Conservation (phyloP, 2,113 vertebrate genomes). For the Brachypodius melanocephalos region DNA sequence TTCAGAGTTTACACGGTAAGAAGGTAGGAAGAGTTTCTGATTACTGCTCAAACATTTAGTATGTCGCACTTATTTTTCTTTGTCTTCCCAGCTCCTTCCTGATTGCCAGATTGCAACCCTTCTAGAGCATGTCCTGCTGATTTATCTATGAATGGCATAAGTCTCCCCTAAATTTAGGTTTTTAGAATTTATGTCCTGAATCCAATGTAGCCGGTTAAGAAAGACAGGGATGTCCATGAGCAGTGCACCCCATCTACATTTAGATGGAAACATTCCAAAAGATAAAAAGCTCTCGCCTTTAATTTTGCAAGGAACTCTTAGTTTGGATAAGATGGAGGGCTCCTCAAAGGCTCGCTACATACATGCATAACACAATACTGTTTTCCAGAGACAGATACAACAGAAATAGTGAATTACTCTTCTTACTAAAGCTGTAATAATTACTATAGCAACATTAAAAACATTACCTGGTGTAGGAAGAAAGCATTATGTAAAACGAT, state of each 20-base stretch:
- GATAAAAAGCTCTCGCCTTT: not conserved
- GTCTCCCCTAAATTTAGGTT: not conserved
- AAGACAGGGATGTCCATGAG: not conserved
- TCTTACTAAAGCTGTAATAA: not conserved
- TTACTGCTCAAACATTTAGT: not conserved
- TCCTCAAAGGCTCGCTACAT: not conserved
- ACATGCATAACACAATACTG: accelerated
- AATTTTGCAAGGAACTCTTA: not conserved
- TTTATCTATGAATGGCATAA: not conserved
- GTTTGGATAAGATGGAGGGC: not conserved
- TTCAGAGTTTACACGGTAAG: not conserved
- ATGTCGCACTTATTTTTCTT: not conserved
- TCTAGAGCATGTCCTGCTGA: not conserved
- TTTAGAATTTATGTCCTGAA: not conserved
- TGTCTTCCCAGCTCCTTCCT: not conserved
- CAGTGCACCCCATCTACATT: not conserved
- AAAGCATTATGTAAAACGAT: not conserved
- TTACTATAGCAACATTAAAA: not conserved
- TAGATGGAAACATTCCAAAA: not conserved
- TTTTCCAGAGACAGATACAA: not conserved
- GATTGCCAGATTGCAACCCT: not conserved
- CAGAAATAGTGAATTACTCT: not conserved
- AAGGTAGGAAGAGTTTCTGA: not conserved
- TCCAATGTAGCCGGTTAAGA: not conserved
- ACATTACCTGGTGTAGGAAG: not conserved